Evolutionary conservation across 1,140 invertebrate genomes (phyloP).

Genomic region (Tetragonula clypearis): DNA sequence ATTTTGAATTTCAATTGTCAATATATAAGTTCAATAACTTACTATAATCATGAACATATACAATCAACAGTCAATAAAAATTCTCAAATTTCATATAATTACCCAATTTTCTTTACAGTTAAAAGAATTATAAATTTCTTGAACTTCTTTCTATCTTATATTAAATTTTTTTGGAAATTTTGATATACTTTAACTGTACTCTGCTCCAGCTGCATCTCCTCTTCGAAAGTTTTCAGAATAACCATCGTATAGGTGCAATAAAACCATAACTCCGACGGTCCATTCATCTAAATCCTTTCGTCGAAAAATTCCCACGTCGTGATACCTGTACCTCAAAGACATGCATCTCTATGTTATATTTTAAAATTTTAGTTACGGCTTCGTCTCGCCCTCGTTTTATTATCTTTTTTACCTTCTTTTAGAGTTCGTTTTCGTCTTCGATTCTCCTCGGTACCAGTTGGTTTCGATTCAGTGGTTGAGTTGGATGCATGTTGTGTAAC

Average conservation of each 20-base stretch:
- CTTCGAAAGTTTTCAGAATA: neutral
- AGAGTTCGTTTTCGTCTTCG: slow-evolving; percentile 12
- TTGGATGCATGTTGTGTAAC: neutral
- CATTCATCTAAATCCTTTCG: slow-evolving; percentile 59
- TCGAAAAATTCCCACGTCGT: slow-evolving; percentile 33
- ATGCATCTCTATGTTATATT: slow-evolving; percentile 21
- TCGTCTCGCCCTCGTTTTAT: slow-evolving; percentile 48
- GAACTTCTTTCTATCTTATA: neutral
- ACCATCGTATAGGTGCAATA: slow-evolving; percentile 54
- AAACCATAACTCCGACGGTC: slow-evolving; percentile 50
- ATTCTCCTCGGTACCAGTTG: slow-evolving; percentile 27
- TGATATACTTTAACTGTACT: neutral
- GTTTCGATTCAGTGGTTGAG: slow-evolving; percentile 18
- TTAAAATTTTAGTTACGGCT: slow-evolving; percentile 28
- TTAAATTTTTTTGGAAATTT: neutral
- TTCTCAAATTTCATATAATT: neutral
- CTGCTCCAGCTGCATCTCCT: neutral
- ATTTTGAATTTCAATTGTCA: too few species aligned
- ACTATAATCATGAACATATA: too few species aligned
- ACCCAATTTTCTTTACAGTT: too few species aligned
- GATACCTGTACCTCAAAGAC: slow-evolving; percentile 37
- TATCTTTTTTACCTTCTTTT: slow-evolving; percentile 59
- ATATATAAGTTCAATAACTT: too few species aligned
- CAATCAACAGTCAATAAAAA: neutral
- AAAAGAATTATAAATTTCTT: neutral